These are phyloP conservation scores for Chydorus sphaericus DNA, from an alignment of 2,888 invertebrate genomes.

Conservation along the genomic window DNA sequence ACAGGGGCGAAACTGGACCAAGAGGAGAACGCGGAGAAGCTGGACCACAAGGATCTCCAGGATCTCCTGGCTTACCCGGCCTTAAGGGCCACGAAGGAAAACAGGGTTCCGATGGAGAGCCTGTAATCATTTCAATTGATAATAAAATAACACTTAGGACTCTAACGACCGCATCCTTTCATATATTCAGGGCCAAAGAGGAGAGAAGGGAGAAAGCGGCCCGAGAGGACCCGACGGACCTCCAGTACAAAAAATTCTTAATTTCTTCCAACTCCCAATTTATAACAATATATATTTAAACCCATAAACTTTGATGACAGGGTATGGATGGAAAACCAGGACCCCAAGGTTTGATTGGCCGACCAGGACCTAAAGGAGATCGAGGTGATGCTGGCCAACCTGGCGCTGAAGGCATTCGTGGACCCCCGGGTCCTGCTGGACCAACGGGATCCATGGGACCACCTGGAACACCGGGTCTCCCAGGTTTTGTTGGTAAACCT, in stretches of 20 bases:
- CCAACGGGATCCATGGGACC: constrained; percentile 27
- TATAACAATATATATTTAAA: too few species aligned
- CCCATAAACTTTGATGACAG: constrained; percentile 18
- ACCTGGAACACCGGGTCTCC: constrained; percentile 34
- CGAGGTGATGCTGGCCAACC: constrained; percentile 31
- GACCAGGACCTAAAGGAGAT: constrained; percentile 31
- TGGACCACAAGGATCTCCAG: constrained; percentile 17
- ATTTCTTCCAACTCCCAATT: too few species aligned
- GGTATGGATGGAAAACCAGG: constrained; percentile 30
- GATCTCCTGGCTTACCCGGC: constrained; percentile 27
- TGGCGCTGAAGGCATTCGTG: constrained; percentile 33
- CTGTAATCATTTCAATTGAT: too few species aligned
- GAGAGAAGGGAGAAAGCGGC: constrained; percentile 27
- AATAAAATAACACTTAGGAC: too few species aligned
- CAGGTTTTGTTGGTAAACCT: constrained; percentile 28
- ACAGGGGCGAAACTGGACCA: constrained; percentile 36
- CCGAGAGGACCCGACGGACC: constrained; percentile 27
- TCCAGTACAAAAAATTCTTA: constrained; percentile 25
- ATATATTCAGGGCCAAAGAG: constrained; percentile 25
- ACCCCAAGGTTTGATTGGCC: constrained; percentile 29
- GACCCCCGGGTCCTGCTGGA: constrained; percentile 32
- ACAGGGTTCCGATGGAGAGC: constrained; percentile 32
- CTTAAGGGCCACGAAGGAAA: constrained; percentile 32
- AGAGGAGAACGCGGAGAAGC: constrained; percentile 28
- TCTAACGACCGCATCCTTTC: constrained; percentile 9